Evolutionary conservation across 2,888 invertebrate genomes (phyloP), one percentile per base, ranked within the genome.

Genomic region (Apotomis turbidana): DNA sequence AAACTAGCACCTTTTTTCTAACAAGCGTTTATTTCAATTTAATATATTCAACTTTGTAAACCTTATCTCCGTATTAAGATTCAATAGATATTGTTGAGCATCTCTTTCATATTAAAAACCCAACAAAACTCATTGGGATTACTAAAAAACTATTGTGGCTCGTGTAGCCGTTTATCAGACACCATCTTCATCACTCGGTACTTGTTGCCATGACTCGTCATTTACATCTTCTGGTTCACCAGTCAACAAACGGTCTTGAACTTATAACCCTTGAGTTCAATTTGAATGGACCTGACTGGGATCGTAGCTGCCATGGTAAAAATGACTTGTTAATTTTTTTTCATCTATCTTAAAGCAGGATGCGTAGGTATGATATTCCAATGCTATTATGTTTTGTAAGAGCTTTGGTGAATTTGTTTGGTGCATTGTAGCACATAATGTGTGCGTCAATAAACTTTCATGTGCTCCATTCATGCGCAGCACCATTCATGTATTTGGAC

Each of bases 381-480:
- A 38, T n/a, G 46, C 0, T 4, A 38, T 36, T 9, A 10, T 2
- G n/a, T 68, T 72, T 59, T 1, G 8, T 5, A 10, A 10, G 15
- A 12, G 63, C 4, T n/a, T n/a, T n/a, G 3, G 2, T 46, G 63
- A 46, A 3, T 9, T 6, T 46, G 52, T 68, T 72, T 63, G 63
- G 58, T 68, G 62, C 58, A 72, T 68, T 72, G 72, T 72, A 58
- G 72, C 72, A 72, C 62, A 72, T 72, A 72, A 72, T 68, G 15
- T 78, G 82, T 83, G 80, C 85, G 81, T 88, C 86, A 87, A 85
- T 85, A 80, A 78, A 83, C 80, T 83, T 85, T 87, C 83, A 84
- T 83, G 80, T 82, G 82, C 78, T 81, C 81, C 90, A 90, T 90
- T 90, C 87, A 90, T 78, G 78, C 83, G 80, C 78, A 75, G 80